Conservation (phyloP, 2,888 invertebrate species). For the Galerucella calmariensis region DNA sequence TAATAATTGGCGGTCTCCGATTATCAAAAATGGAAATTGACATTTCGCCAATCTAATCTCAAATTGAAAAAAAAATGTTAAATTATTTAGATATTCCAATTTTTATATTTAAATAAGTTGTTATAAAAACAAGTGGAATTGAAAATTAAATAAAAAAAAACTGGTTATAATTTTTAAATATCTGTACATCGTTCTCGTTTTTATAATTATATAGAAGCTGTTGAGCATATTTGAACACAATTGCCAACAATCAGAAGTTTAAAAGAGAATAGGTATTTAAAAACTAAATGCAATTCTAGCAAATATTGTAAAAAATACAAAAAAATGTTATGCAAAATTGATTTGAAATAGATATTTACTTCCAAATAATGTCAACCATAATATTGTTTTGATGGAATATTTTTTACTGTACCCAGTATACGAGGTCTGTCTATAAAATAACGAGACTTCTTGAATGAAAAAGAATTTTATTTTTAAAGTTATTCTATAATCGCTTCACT, state of each 20-base stretch:
- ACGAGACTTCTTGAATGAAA: too few relatives aligned
- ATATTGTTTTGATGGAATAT: background rate
- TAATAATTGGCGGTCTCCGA: too few relatives aligned
- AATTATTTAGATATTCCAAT: background rate
- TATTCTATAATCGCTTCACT: too few relatives aligned
- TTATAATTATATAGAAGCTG: too few relatives aligned
- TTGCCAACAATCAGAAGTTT: background rate
- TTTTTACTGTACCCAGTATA: background rate
- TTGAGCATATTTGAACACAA: background rate
- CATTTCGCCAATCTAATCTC: too few relatives aligned
- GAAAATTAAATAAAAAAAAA: background rate
- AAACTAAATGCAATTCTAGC: background rate
- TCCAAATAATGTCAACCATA: background rate
- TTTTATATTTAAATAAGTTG: background rate
- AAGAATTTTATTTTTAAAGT: too few relatives aligned
- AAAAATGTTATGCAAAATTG: too few relatives aligned
- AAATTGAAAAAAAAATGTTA: too few relatives aligned
- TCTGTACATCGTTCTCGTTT: too few relatives aligned
- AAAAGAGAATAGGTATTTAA: background rate
- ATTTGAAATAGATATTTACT: background rate
- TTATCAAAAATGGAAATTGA: too few relatives aligned
- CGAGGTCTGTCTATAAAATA: too few relatives aligned
- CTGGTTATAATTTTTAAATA: background rate
- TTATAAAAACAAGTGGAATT: background rate
- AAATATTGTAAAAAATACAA: too few relatives aligned